Conservation (phyloP, 2,113 vertebrate genomes). For the Alexandromys fortis region DNA sequence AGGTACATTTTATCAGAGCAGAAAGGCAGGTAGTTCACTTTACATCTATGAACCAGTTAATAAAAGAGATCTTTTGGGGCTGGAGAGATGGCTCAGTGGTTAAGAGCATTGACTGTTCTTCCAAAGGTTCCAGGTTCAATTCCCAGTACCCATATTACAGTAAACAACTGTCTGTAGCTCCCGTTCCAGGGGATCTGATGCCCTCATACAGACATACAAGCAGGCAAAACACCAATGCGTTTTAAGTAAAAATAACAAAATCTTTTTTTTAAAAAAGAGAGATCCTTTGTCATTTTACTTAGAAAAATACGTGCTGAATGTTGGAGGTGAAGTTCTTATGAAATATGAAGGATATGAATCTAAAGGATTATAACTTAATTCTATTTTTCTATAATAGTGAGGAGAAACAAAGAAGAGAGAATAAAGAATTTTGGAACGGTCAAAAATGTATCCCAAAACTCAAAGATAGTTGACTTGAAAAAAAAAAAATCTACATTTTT, state of each 20-base stretch:
- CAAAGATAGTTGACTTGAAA: conserved; percentile 25
- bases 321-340: conserved; percentile 18
- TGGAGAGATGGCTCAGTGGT: not conserved
- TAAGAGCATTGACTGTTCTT: not conserved
- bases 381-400: conserved; percentile 8
- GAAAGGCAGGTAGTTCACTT: conserved; percentile 29
- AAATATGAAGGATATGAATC: conserved; percentile 35
- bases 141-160: not conserved
- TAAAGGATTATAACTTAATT: conserved; percentile 13
- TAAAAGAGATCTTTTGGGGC: not conserved
- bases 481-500: not conserved
- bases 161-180: not conserved
- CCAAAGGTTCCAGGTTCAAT: not conserved
- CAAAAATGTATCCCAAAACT: conserved; percentile 45
- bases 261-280: not conserved
- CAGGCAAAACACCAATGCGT: not conserved
- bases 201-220: not conserved
- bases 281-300: not conserved
- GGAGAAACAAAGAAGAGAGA: conserved; percentile 23
- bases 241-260: not conserved
- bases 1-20: not conserved
- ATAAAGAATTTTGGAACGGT: conserved; percentile 29
- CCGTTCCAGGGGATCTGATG: not conserved
- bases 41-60: not conserved
- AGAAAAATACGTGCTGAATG: not conserved